Evolutionary conservation across 1,140 invertebrate species (phyloP), one percentile per base, ranked within the genome.

Genomic region (Proctacanthus coquilletti): DNA sequence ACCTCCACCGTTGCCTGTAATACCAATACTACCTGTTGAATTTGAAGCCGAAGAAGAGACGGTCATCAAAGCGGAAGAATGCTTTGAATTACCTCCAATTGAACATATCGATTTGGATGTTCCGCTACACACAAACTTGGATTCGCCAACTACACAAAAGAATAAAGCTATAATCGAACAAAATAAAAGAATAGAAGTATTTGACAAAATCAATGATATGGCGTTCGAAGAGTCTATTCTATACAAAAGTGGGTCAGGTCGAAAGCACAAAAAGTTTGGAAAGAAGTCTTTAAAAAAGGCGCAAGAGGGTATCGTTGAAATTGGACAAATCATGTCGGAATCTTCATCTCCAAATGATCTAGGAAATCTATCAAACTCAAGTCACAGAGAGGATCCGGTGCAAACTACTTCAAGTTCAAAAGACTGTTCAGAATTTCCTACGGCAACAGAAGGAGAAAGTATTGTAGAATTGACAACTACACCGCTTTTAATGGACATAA

Each of bases 11-110:
- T 32, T 58, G 13, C 55, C 55, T 4, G 25, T 58, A 17, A 32
- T 48, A 14, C 47, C 49, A 6, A 52, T 54, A 33, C 50, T 51
- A 0, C 53, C 53, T 0, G 14, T 46, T 3, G 53, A 59, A 34
- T 39, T 45, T 29, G 53, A 55, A 23, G 27, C 44, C 2, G 27
- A 38, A 18, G 46, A 48, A 13, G 40, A 45, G n/a, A 44, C 51
- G 4, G 41, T 70, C 9, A 49, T 58, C 14, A 60, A 58, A 23
- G 69, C 66, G 0, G 66, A 70, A 42, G 69, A 71, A 49, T 69
- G 69, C 25, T 51, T 68, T 15, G 69, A 71, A 46, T 33, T 66
- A 25, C 58, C 61, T 6, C 49, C 62, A 8, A 56, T 59, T 5
- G 50, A 66, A 36, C 50, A 63, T 5, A 41, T 66, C 2, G 49